These are phyloP conservation scores for Phyllotreta striolata DNA, from an alignment of 2,888 invertebrate species.

Conservation along the genomic window DNA sequence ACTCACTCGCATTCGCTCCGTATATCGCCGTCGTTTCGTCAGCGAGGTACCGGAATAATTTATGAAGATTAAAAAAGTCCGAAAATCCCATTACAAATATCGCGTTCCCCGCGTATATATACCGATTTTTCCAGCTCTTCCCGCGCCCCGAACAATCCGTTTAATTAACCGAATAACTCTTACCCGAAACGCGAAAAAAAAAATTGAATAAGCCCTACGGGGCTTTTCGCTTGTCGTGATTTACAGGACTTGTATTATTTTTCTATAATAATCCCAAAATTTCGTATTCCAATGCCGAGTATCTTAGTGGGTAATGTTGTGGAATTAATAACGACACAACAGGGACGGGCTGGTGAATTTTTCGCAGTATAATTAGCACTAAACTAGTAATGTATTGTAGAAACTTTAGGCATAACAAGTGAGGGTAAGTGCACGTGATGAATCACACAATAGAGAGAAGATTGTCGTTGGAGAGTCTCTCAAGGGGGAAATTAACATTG, in stretches of 20 bases:
- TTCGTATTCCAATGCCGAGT: not conserved
- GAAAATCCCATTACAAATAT: constrained; percentile 20
- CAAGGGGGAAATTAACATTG: too few relatives aligned
- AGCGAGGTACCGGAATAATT: constrained; percentile 14
- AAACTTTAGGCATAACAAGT: too few relatives aligned
- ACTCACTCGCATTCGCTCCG: not conserved
- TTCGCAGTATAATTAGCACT: too few relatives aligned
- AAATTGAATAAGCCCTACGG: constrained; percentile 7
- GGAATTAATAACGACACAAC: too few relatives aligned
- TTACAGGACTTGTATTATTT: not conserved
- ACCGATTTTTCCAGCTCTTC: not conserved
- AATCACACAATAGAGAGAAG: too few relatives aligned
- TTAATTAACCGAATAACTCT: constrained; percentile 18
- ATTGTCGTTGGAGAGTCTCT: too few relatives aligned
- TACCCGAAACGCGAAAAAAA: not conserved
- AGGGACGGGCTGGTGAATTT: too few relatives aligned
- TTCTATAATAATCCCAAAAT: not conserved
- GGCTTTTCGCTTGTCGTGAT: not conserved
- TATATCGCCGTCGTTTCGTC: constrained; percentile 3
- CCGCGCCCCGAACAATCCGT: constrained; percentile 8
- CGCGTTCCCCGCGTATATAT: not conserved
- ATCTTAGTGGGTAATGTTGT: too few relatives aligned
- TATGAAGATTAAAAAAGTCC: constrained; percentile 22
- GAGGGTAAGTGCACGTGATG: too few relatives aligned
- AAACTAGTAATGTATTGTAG: too few relatives aligned